Evolutionary conservation across 2,797 vertebrate species (phyloP), one percentile per base, ranked within the genome.

Genomic region (Enteromius fasciolatus): DNA sequence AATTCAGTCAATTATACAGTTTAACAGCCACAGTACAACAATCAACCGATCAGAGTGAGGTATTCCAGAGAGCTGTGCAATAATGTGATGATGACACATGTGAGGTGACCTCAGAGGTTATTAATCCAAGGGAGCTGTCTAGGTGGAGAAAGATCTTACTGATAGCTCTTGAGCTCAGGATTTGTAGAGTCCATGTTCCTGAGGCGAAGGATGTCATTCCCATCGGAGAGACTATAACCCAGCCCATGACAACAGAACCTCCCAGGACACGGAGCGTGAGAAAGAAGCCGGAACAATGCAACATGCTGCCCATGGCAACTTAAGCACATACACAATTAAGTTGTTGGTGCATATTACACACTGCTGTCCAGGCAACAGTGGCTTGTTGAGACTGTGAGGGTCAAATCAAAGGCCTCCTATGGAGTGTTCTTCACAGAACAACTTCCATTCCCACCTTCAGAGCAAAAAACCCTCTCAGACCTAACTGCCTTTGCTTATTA

Each of bases 251-350:
- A 81, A 77, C 52, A 28, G 78, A 75, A 76, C 83, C 79, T 81
- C 83, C 69, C 76, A 66, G 76, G 57, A 81, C 81, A 82, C 20
- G 2, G 78, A 85, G 84, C 74, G 84, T 78, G 80, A 78, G 80
- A 82, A 78, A 67, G 48, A 28, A 64, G 17, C 36, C 72, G 36
- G 67, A 78, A 82, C 84, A 85, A 82, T 81, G 67, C 74, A 70
- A 76, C 74, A 81, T 15, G 46, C 74, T 78, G 67, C 73, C 79
- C 48, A 66, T 73, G 59, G 75, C 76, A 84, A 80, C 83, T 80
- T 48, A 33, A 80, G 83, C 61, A 82, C 79, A 82, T 66, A 81
- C 41, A 44, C 84, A 78, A 85, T 85, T 82, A 85, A 78, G 80
- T 74, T 67, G 67, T 78, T 82, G 80, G 75, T 82, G 75, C 80